These are phyloP conservation scores for Apantesis nais DNA, from an alignment of 2,888 invertebrate genomes.

Conservation along the genomic window DNA sequence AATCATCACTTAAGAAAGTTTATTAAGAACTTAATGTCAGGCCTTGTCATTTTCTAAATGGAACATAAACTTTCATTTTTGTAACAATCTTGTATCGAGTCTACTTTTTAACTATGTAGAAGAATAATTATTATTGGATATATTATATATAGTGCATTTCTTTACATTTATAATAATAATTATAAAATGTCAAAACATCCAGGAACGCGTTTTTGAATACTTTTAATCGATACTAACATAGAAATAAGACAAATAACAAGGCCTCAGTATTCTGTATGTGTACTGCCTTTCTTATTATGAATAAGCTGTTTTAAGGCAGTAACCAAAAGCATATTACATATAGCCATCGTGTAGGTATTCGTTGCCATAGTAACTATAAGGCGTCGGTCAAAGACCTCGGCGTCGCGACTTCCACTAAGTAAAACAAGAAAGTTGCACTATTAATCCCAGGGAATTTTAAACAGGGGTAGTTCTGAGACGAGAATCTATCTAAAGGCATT, in stretches of 20 bases:
- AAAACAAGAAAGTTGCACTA: conserved; percentile 73
- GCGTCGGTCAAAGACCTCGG: conserved; percentile 79
- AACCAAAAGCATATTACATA: conserved; percentile 59
- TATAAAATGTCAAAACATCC: not conserved
- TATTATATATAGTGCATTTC: no score
- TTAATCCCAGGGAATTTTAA: conserved; percentile 67
- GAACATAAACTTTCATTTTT: no score
- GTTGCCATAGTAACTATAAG: conserved; percentile 73
- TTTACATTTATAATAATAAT: not conserved
- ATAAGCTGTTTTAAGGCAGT: conserved; percentile 65
- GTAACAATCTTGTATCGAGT: no score
- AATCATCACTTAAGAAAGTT: not conserved
- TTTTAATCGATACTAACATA: conserved; percentile 37
- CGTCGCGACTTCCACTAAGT: conserved; percentile 73
- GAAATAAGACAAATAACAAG: conserved; percentile 59
- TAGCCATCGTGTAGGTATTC: conserved; percentile 64
- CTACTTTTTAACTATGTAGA: no score
- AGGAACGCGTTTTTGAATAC: conserved; percentile 14
- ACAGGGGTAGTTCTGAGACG: conserved; percentile 52
- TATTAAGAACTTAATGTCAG: not conserved
- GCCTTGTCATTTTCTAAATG: not conserved
- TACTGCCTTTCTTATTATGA: not conserved
- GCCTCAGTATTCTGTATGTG: conserved; percentile 57
- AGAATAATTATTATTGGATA: not conserved
- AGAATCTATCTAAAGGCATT: conserved; percentile 8